Conservation (phyloP, 2,888 invertebrate species). For the Ganaspis brasiliensis region DNA sequence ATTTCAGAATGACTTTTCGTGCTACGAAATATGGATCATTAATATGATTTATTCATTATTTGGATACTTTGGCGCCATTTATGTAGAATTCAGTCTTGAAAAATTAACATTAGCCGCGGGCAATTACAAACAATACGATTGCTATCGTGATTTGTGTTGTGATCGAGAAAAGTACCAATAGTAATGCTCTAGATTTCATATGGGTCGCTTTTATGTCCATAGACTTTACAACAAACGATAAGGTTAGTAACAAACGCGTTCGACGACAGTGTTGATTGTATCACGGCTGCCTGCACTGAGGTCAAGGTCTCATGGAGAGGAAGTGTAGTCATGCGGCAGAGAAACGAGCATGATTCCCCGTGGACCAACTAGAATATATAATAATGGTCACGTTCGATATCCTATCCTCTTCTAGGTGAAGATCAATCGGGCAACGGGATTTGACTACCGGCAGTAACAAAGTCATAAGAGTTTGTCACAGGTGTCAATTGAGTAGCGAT, state of each 20-base stretch:
- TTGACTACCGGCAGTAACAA: slow-evolving; percentile 43
- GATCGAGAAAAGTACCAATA: slow-evolving; percentile 45
- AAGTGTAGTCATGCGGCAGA: slow-evolving; percentile 37
- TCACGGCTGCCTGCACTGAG: slow-evolving; percentile 42
- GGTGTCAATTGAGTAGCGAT: background rate
- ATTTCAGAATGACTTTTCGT: no score
- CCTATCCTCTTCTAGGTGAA: slow-evolving; percentile 43
- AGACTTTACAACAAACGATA: slow-evolving; percentile 40
- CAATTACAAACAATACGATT: slow-evolving; percentile 46
- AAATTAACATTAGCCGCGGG: background rate
- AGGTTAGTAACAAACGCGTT: slow-evolving; percentile 51
- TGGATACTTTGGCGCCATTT: slow-evolving; percentile 30
- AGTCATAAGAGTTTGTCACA: slow-evolving; percentile 21
- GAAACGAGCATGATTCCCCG: slow-evolving; percentile 43
- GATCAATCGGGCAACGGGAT: slow-evolving; percentile 55
- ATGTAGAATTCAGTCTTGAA: background rate
- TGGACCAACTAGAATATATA: slow-evolving; percentile 30
- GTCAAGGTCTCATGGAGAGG: slow-evolving; percentile 54
- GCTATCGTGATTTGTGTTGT: slow-evolving; percentile 54
- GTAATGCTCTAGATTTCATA: slow-evolving; percentile 55
- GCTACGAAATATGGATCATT: no score
- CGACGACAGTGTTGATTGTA: slow-evolving; percentile 45
- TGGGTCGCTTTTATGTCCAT: slow-evolving; percentile 41
- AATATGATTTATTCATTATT: no score
- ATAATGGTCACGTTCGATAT: slow-evolving; percentile 14